Percentiles rank a stretch among this genome's conserved stretches.
Conservation (phyloP, 2,888 invertebrate genomes). For the Entomobrya multifasciata region DNA sequence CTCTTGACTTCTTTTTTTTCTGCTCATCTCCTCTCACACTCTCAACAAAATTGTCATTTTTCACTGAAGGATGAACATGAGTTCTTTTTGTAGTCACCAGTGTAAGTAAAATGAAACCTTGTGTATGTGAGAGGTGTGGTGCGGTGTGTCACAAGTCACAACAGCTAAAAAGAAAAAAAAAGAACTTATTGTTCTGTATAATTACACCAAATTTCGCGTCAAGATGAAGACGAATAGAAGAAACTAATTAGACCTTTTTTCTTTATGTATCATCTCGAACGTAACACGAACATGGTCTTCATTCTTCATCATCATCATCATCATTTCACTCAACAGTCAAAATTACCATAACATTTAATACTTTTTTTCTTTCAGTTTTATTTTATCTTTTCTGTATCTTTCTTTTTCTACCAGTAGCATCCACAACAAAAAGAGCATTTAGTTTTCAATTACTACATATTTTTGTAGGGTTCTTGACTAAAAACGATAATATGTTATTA, state of each 20-base stretch:
- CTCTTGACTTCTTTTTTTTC: not conserved
- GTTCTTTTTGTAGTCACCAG: not conserved
- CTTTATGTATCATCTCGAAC: too few species aligned
- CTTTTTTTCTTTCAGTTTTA: not conserved
- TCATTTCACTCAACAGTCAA: conserved; percentile 19
- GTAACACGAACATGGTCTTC: too few species aligned
- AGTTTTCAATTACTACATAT: conserved; percentile 16
- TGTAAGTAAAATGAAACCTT: not conserved
- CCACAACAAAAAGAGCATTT: not conserved
- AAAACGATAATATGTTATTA: not conserved
- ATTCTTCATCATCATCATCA: too few species aligned
- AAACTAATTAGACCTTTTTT: too few species aligned
- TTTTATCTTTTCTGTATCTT: not conserved
- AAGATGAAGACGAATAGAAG: too few species aligned
- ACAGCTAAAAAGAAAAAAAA: not conserved
- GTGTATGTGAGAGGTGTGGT: too few species aligned
- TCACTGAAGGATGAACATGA: conserved; percentile 24
- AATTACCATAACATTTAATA: conserved; percentile 6
- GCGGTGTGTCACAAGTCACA: not conserved
- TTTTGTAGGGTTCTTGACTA: not conserved
- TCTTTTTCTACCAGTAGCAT: not conserved
- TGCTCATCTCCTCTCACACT: not conserved
- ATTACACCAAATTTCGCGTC: too few species aligned
- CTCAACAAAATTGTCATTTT: conserved; percentile 34
- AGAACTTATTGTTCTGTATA: conserved; percentile 26